These are phyloP conservation scores for Cosmorhoe ocellata DNA, from an alignment of 2,888 invertebrate genomes.

Conservation along the genomic window DNA sequence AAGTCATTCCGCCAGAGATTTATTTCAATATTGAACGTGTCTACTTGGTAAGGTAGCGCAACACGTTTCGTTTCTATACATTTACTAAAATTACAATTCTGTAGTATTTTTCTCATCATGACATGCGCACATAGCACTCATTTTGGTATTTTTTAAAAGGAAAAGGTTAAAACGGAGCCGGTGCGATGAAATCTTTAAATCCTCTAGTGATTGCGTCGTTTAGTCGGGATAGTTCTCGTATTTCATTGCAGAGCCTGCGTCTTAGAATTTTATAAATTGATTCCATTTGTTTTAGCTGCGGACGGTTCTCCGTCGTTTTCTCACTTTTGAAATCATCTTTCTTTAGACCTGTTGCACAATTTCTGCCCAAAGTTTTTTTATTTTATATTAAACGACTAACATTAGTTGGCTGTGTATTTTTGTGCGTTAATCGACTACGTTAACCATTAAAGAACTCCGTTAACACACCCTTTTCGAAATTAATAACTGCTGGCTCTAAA, in stretches of 20 bases:
- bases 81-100: neutral
- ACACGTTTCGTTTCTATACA: slow-evolving; percentile 1
- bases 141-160: slow-evolving; percentile 24
- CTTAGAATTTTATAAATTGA: slow-evolving; percentile 68
- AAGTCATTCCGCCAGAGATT: slow-evolving; percentile 71
- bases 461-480: too few relatives aligned
- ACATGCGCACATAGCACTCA: neutral
- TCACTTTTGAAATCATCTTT: slow-evolving; percentile 29
- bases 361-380: too few relatives aligned
- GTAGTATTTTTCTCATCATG: neutral
- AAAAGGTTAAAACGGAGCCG: slow-evolving; percentile 48
- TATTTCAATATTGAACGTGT: slow-evolving; percentile 72
- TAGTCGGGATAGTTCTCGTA: slow-evolving; percentile 73
- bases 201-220: slow-evolving; percentile 77
- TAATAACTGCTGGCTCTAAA: too few relatives aligned
- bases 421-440: too few relatives aligned
- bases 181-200: slow-evolving; percentile 64
- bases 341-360: slow-evolving; percentile 20
- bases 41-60: slow-evolving; percentile 17
- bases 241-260: slow-evolving; percentile 66
- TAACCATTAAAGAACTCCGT: too few relatives aligned
- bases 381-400: too few relatives aligned
- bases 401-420: too few relatives aligned
- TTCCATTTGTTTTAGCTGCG: slow-evolving; percentile 54
- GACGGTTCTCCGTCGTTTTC: slow-evolving; percentile 30